These are phyloP conservation scores for Agapostemon virescens DNA, from an alignment of 2,888 invertebrate genomes.

Conservation along the genomic window DNA sequence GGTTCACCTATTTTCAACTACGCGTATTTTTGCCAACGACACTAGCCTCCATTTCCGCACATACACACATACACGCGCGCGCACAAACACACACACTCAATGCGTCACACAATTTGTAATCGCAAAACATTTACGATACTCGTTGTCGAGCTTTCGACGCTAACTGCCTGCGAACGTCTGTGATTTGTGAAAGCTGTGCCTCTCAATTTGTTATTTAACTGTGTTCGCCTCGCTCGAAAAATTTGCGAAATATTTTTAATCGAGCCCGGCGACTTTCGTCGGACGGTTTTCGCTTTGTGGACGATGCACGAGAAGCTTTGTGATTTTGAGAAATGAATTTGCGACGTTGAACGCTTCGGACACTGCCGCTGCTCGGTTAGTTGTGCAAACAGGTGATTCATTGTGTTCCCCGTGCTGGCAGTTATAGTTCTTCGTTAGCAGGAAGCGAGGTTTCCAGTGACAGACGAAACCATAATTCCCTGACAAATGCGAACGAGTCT, in stretches of 20 bases:
- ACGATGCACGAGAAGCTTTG: neutral
- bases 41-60: neutral
- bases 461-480: neutral
- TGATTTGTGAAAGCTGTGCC: neutral
- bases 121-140: neutral
- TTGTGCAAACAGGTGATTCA: conserved; percentile 12
- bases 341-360: neutral
- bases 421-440: neutral
- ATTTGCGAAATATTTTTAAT: neutral
- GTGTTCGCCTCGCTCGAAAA: neutral
- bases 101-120: neutral
- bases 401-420: neutral
- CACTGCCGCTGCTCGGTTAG: neutral
- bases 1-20: neutral
- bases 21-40: neutral
- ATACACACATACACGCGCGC: neutral
- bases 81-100: neutral
- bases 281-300: neutral
- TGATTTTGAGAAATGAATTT: neutral
- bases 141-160: neutral
- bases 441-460: neutral
- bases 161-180: neutral
- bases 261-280: neutral
- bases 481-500: neutral
- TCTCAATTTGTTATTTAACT: neutral